These are phyloP conservation scores for Opisthograptis luteolata DNA, from an alignment of 2,888 invertebrate genomes.

Conservation along the genomic window DNA sequence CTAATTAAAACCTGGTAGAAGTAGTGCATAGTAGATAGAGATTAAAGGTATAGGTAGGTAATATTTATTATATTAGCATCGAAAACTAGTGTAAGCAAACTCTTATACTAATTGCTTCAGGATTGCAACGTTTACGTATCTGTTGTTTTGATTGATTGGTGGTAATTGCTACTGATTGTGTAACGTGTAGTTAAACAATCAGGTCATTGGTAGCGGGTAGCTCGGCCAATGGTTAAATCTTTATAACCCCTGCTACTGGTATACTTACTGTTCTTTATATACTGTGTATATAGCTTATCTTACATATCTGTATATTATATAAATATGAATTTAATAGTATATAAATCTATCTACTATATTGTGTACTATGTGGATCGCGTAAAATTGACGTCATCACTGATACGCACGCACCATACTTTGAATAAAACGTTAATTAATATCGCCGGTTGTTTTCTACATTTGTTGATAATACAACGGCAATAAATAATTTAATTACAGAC, in stretches of 20 bases:
- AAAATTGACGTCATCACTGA: background rate
- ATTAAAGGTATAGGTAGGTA: no score
- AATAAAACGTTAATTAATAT: conserved; percentile 15
- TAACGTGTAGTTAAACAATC: background rate
- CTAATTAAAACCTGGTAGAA: background rate
- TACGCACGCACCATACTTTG: background rate
- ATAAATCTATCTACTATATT: no score
- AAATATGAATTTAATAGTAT: no score
- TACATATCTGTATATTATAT: no score
- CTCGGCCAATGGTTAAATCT: no score
- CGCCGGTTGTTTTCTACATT: conserved; percentile 9
- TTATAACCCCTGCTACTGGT: no score
- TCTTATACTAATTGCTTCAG: background rate
- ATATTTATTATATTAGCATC: no score
- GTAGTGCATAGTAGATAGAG: no score
- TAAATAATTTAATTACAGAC: conserved; percentile 43
- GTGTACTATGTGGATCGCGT: background rate
- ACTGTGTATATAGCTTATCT: no score
- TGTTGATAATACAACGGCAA: conserved; percentile 32
- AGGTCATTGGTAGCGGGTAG: background rate
- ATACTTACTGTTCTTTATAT: no score
- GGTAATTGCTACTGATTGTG: background rate
- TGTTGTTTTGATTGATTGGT: background rate
- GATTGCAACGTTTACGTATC: background rate
- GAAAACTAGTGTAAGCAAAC: background rate